phyloP scores from a whole-genome alignment of 2,888 invertebrate genomes.

The Microctonus brassicae region DNA sequence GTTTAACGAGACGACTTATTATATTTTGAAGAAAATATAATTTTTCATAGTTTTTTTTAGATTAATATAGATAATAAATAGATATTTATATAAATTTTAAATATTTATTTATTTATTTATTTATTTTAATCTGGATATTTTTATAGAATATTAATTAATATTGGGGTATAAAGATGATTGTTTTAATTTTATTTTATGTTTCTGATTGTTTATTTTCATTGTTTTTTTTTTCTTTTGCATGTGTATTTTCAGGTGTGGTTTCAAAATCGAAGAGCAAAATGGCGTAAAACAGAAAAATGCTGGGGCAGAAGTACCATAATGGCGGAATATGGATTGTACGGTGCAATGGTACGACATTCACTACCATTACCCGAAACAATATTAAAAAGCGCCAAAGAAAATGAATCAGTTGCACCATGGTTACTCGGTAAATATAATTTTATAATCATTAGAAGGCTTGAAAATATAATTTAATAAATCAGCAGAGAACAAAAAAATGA shows the following conservation, averaged over 20 bases:
- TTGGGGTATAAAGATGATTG: too few relatives aligned
- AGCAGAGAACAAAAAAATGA: conserved; percentile 12
- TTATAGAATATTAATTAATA: too few relatives aligned
- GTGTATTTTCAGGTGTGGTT: conserved; percentile 92
- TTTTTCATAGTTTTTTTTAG: neutral
- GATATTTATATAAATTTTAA: too few relatives aligned
- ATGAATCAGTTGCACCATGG: conserved; percentile 98
- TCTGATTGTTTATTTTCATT: neutral
- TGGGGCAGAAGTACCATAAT: conserved; percentile 99
- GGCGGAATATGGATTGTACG: conserved; percentile 99
- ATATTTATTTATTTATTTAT: too few relatives aligned
- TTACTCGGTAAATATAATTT: conserved; percentile 85
- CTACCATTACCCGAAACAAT: conserved; percentile 98
- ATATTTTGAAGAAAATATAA: neutral
- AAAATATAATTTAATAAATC: conserved; percentile 5
- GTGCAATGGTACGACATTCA: conserved; percentile 99
- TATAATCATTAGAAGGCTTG: neutral
- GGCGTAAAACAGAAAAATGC: conserved; percentile 99
- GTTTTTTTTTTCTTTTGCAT: neutral
- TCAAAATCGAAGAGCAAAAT: conserved; percentile 97
- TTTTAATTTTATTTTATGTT: neutral
- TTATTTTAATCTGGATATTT: too few relatives aligned
- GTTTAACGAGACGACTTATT: conserved; percentile 20
- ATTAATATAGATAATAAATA: too few relatives aligned
- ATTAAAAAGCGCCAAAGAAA: conserved; percentile 96